Evolutionary conservation across 2,113 vertebrate genomes (phyloP), one percentile per base, ranked within the genome.

Genomic region (Lamprologus lemairii): DNA sequence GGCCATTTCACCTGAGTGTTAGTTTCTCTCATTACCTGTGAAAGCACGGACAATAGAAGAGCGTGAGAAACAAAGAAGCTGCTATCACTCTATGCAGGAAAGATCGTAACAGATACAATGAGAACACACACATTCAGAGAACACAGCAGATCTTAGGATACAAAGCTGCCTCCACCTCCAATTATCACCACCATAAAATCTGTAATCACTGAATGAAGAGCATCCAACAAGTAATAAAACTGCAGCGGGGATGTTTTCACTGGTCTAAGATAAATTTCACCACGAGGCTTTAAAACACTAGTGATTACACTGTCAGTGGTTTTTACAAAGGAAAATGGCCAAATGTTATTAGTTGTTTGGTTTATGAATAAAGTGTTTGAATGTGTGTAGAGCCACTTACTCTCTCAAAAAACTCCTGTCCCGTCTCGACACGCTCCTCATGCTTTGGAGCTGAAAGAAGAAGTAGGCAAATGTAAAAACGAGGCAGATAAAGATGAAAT

Each of bases 1-100:
- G 97, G 97, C 97, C 97, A 97, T 95, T 97, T 97, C 94, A 97
- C 96, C 95, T 96, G 95, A 58, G 97, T 97, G 94, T 95, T 85
- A 51, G 96, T 97, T 93, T 97, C 96, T 86, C 81, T 95, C 96
- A 97, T 97, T 92, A 97, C 96, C 97, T 97, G 92, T 6, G 63
- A 84, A 85, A 79, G 53, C 79, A 49, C 28, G 0, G 45, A 78
- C 71, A 10, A 89, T 16, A 54, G 60, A 31, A 81, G 65, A 81
- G 83, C n/a, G 65, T 13, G 85, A 31, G 82, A 86, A 82, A 87
- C 47, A 89, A 42, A 90, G 84, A 53, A 1, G 2, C 28, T 5
- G 53, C 79, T 3, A 1, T 82, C 87, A 88, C 55, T 90, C 79
- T 82, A 33, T 86, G 57, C 65, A 35, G 55, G 23, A 78, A 78